Evolutionary conservation across 2,888 invertebrate genomes (phyloP).

Genomic region (Cenopis cana): DNA sequence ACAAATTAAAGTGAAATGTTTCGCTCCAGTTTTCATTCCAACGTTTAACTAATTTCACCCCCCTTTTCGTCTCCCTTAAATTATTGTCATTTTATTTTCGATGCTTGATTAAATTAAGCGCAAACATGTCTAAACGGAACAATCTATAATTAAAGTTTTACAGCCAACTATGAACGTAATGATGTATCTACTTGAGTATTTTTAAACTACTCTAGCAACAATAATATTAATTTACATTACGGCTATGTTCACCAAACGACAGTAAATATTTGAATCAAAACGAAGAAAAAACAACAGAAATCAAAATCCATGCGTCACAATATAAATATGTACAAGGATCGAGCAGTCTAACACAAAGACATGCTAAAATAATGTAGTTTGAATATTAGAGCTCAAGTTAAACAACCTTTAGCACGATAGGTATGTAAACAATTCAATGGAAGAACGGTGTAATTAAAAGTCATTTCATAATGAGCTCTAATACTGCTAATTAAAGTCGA

Average conservation of each 20-base stretch:
- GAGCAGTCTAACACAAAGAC: slow-evolving; percentile 76
- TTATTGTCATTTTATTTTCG: not conserved
- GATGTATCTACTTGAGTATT: not conserved
- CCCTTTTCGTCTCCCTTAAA: not conserved
- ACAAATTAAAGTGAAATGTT: not conserved
- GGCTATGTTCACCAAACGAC: slow-evolving; percentile 15
- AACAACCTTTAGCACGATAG: slow-evolving; percentile 11
- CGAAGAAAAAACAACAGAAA: slow-evolving; percentile 73
- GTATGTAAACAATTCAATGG: not conserved
- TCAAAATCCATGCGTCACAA: slow-evolving; percentile 72
- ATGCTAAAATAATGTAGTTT: slow-evolving; percentile 67
- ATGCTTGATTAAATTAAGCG: not conserved
- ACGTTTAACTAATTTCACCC: not conserved
- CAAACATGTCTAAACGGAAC: not conserved
- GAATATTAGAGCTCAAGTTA: slow-evolving; percentile 35
- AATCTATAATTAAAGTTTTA: not conserved
- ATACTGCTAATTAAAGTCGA: slow-evolving; percentile 48
- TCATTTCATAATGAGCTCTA: slow-evolving; percentile 34
- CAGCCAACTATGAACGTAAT: not conserved
- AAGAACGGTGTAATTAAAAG: not conserved
- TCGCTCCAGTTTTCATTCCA: not conserved
- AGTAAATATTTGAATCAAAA: slow-evolving; percentile 59
- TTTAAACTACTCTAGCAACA: not conserved
- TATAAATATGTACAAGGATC: slow-evolving; percentile 64
- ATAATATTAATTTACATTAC: not conserved